phyloP scores from a whole-genome alignment of 2,888 invertebrate species.

The Orthonevra nobilis region DNA sequence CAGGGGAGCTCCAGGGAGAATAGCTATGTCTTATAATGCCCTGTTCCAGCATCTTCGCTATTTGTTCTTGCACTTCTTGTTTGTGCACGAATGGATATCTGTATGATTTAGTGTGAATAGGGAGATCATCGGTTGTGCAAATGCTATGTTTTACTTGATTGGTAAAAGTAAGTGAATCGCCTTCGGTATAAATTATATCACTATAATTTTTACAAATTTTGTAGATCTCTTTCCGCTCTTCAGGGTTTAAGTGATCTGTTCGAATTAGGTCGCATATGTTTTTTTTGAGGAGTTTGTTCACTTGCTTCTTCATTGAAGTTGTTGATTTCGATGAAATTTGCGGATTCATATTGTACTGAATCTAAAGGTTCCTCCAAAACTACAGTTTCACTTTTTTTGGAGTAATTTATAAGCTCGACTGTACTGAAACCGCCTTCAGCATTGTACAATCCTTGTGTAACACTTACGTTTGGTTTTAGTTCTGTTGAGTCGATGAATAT shows the following conservation, averaged over 20 bases:
- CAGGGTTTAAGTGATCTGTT: conserved; percentile 2
- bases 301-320: conserved; percentile 1
- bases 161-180: conserved; percentile 5
- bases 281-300: not conserved
- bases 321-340: conserved; percentile 20
- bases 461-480: conserved; percentile 1
- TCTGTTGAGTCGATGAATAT: conserved; percentile 13
- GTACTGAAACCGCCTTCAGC: not conserved
- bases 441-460: conserved; percentile 4
- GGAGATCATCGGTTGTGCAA: too few relatives aligned
- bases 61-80: conserved; percentile 9
- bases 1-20: conserved; percentile 10
- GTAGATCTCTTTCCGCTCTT: not conserved
- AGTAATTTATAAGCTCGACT: not conserved
- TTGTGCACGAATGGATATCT: too few relatives aligned
- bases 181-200: conserved; percentile 9
- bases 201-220: conserved; percentile 6
- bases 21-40: conserved; percentile 16
- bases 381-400: not conserved
- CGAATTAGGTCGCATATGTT: not conserved
- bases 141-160: conserved; percentile 32
- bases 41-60: conserved; percentile 4
- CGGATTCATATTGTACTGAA: conserved; percentile 3
- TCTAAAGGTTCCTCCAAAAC: not conserved
- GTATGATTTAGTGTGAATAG: too few relatives aligned